Evolutionary conservation across 2,888 invertebrate species (phyloP).

Genomic region (Lumbricus terrestris): DNA sequence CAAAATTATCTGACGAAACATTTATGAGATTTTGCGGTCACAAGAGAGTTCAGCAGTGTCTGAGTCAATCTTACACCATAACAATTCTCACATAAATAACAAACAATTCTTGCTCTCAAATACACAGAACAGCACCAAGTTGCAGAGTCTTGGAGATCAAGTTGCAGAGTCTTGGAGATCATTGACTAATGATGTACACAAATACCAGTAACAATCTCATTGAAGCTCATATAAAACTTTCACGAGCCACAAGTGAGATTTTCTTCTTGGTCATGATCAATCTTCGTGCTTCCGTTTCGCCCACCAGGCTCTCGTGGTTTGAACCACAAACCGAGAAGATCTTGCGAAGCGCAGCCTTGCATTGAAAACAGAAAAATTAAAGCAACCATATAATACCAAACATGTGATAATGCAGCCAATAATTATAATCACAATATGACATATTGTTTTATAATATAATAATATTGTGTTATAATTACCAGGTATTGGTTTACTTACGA

Average conservation of each 20-base stretch:
- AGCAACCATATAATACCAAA: background rate
- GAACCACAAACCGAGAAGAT: conserved; percentile 66
- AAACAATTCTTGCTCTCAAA: background rate
- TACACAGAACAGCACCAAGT: background rate
- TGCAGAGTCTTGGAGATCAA: background rate
- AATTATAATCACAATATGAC: background rate
- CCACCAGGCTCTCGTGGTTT: conserved; percentile 55
- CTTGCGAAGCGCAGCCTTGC: conserved; percentile 69
- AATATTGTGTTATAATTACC: too few relatives aligned
- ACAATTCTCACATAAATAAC: background rate
- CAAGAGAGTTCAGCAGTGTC: background rate
- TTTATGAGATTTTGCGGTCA: background rate
- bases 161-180: background rate
- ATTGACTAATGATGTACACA: background rate
- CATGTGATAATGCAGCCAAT: background rate
- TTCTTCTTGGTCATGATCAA: conserved; percentile 74
- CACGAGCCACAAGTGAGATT: conserved; percentile 79
- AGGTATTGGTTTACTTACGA: too few relatives aligned
- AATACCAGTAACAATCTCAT: background rate
- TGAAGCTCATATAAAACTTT: conserved; percentile 70
- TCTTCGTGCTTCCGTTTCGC: conserved; percentile 67
- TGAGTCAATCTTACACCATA: background rate
- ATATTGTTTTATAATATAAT: too few relatives aligned
- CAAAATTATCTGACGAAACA: background rate
- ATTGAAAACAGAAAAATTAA: conserved; percentile 37